Conservation (phyloP, 2,797 vertebrate species). For the Pristis pectinata region DNA sequence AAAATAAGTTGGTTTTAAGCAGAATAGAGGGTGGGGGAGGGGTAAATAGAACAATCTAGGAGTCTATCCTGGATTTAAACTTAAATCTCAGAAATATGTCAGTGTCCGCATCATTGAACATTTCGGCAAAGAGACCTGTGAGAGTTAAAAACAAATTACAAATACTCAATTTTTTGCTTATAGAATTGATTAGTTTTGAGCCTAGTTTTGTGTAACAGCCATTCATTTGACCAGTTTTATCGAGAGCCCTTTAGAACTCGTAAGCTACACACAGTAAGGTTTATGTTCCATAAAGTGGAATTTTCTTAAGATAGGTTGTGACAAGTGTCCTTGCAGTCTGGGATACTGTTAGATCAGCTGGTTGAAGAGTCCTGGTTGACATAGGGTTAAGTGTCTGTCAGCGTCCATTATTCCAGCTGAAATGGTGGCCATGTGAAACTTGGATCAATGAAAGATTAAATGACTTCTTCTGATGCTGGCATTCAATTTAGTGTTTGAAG, state of each 20-base stretch:
- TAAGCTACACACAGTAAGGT: background rate
- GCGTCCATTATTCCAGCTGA: background rate
- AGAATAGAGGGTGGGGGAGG: too few species aligned
- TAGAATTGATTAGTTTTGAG: background rate
- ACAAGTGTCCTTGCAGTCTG: background rate
- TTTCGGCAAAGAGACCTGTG: background rate
- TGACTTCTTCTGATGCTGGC: constrained; percentile 28
- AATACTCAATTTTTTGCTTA: background rate
- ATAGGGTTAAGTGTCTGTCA: background rate
- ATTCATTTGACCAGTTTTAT: background rate
- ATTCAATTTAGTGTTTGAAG: constrained; percentile 20
- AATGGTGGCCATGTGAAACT: background rate
- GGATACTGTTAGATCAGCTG: background rate
- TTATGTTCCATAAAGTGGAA: background rate
- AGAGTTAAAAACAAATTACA: background rate
- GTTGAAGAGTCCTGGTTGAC: background rate
- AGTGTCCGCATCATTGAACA: background rate
- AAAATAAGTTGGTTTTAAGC: too few species aligned
- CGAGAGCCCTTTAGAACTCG: background rate
- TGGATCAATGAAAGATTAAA: constrained; percentile 31
- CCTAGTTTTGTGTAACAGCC: too few species aligned
- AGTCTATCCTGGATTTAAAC: background rate
- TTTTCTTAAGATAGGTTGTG: too few species aligned
- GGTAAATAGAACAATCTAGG: too few species aligned
- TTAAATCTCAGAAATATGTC: background rate